Evolutionary conservation across 2,113 vertebrate species (phyloP), one percentile per base, ranked within the genome.

Genomic region (Ahaetulla prasina): DNA sequence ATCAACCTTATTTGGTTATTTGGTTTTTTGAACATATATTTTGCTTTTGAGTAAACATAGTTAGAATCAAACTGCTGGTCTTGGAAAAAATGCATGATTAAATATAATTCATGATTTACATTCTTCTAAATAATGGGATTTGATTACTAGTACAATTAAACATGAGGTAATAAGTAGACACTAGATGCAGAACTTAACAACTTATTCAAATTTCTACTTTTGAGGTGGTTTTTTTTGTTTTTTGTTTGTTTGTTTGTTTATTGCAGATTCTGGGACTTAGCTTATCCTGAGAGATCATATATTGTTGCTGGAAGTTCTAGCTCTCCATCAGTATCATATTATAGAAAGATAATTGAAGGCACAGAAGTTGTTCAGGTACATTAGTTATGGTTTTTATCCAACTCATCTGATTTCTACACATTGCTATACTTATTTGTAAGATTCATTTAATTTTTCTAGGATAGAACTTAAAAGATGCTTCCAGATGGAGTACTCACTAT

Each of bases 331-430:
- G 99, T 99, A 53, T 98, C 99, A n/a, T 99, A 99, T 97, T 99
- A 98, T 95, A 98, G 98, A 92, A 99, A 99, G 96, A 99, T 99
- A 95, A 99, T 99, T 12, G 99, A 99, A 93, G 99, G 99, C 85
- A 99, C 99, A 0, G 99, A 99, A 88, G 99, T 99, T 2, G 98
- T 99, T 11, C 99, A 99, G 99, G 99, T 99, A 97, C 4, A 53
- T 54, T 90, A 8, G 47, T 92, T 57, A 30, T n/a, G 35, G 12
- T 88, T 92, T 8, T 30, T 74, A 5, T 86, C 92, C n/a, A 90
- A 10, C 18, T 90, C 95, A n/a, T 9, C n/a, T 50, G 50, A 4
- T 3, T 0, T 43, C 27, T 22, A 22, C 60, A 14, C 84, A 49
- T 90, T 23, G 63, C 39, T 90, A 25, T 50, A 8, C 12, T 4